phyloP scores from a whole-genome alignment of 2,113 vertebrate species.

The Gymnarchus niloticus region DNA sequence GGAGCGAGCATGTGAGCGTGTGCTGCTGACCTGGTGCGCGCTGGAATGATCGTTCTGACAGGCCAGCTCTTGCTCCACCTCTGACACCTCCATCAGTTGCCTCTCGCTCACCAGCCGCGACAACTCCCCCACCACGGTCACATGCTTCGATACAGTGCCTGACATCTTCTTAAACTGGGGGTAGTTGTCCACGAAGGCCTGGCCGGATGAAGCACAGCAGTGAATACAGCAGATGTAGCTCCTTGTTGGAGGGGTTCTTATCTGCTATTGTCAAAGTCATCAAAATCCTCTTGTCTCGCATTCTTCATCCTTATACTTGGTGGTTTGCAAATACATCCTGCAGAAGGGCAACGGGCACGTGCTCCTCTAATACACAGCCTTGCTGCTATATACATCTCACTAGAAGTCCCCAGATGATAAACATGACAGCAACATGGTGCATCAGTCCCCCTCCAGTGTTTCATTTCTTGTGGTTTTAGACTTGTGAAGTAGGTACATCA shows the following conservation, averaged over 20 bases:
- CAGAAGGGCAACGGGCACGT: no score
- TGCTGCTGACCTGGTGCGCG: conserved; percentile 76
- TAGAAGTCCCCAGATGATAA: no score
- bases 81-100: conserved; percentile 83
- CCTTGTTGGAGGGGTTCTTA: not conserved
- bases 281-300: no score
- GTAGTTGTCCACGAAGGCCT: conserved; percentile 97
- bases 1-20: not conserved
- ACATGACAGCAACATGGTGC: not conserved
- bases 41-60: conserved; percentile 91
- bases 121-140: conserved; percentile 91
- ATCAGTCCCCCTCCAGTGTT: not conserved
- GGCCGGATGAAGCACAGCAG: not conserved
- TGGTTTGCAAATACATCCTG: no score
- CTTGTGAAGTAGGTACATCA: not conserved
- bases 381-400: no score
- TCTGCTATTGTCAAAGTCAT: no score
- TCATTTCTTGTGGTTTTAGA: not conserved
- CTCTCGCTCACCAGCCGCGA: conserved; percentile 76
- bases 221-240: not conserved
- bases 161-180: conserved; percentile 99
- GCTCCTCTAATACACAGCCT: no score
- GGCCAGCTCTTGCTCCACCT: conserved; percentile 90
- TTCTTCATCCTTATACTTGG: no score
- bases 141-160: conserved; percentile 88